A percentile compares a stretch with the other conserved stretches of the same genome.
These are phyloP conservation scores for Nibea albiflora DNA, from an alignment of 2,113 vertebrate species.

Conservation along the genomic window DNA sequence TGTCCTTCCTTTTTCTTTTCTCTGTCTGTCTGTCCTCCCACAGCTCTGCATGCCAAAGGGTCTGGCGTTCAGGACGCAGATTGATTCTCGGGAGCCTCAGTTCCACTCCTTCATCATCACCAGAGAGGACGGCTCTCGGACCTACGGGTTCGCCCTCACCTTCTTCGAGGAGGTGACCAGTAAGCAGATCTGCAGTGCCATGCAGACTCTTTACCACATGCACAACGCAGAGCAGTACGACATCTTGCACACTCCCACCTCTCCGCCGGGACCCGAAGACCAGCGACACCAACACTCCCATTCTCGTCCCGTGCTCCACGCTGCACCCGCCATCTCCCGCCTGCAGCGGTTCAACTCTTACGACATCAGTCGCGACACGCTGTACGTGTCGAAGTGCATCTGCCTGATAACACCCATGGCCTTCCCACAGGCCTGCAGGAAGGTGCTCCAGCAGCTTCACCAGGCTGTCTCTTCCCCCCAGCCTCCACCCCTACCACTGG, in stretches of 20 bases:
- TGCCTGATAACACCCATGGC: constrained; percentile 98
- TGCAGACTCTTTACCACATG: constrained; percentile 99
- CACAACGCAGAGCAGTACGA: constrained; percentile 97
- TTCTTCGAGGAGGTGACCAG: constrained; percentile 99
- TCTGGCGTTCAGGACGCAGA: constrained; percentile 96
- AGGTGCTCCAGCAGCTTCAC: constrained; percentile 93
- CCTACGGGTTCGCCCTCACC: constrained; percentile 97
- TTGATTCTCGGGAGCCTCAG: constrained; percentile 91
- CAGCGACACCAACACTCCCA: constrained; percentile 70
- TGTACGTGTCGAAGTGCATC: constrained; percentile 98
- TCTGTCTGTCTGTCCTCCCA: constrained; percentile 49
- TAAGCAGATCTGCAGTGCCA: constrained; percentile 99
- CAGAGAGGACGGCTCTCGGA: constrained; percentile 97
- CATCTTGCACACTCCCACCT: constrained; percentile 87
- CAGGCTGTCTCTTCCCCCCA: constrained; percentile 94
- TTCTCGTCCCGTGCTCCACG: constrained; percentile 84
- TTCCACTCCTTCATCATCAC: constrained; percentile 99
- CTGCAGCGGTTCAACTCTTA: constrained; percentile 98
- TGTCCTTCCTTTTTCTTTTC: background rate
- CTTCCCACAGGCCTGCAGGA: constrained; percentile 94
- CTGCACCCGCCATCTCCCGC: constrained; percentile 89
- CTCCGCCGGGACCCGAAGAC: constrained; percentile 74
- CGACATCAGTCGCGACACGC: constrained; percentile 96
- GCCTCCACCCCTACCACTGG: constrained; percentile 94
- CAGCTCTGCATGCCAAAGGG: constrained; percentile 99